phyloP scores from a whole-genome alignment of 2,113 vertebrate genomes.

The Atrichornis clamosus region DNA sequence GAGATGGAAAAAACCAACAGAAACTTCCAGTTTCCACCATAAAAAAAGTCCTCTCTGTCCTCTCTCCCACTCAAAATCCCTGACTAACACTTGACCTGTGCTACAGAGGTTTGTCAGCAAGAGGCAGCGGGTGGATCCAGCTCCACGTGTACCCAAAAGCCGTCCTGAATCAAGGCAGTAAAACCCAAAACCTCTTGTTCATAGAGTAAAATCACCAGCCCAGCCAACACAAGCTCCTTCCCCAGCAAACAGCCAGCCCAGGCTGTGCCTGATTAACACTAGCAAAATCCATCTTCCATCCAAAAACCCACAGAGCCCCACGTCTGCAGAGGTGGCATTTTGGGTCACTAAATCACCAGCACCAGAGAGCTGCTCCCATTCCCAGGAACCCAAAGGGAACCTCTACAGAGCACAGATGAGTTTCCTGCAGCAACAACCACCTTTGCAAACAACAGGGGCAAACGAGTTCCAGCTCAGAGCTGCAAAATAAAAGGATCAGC shows the following conservation, averaged over 20 bases:
- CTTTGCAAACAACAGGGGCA: not conserved
- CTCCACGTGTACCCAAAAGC: not conserved
- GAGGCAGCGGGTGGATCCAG: not conserved
- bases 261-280: not conserved
- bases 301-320: not conserved
- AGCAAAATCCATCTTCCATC: not conserved
- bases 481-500: not conserved
- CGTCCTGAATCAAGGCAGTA: not conserved
- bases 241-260: not conserved
- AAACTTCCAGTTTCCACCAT: not conserved
- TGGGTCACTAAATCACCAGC: not conserved
- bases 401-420: not conserved
- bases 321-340: accelerated
- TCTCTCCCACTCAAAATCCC: not conserved
- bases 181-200: constrained; percentile 31
- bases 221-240: not conserved
- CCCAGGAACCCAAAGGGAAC: not conserved
- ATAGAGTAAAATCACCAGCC: not conserved
- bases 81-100: not conserved
- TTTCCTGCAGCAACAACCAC: not conserved
- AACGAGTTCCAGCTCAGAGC: not conserved
- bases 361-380: not conserved
- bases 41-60: not conserved
- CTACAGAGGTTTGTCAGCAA: not conserved
- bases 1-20: not conserved